phyloP scores from a whole-genome alignment of 2,888 invertebrate genomes.

The Parnassius glacialis region DNA sequence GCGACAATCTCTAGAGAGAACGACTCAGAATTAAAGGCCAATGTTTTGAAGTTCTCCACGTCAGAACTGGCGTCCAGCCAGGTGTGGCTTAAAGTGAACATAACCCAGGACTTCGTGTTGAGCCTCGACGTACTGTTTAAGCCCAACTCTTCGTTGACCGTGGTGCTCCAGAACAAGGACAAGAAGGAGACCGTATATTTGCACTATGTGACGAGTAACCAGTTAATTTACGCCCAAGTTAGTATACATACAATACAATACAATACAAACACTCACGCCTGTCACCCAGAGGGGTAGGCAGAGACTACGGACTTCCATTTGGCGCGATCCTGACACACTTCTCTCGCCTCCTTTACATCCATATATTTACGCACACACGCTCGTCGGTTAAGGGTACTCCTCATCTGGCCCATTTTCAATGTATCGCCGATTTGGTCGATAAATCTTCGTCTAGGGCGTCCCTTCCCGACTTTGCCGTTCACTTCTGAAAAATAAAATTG shows the following conservation, averaged over 20 bases:
- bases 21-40: conserved; percentile 80
- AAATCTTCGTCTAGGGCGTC: too few relatives aligned
- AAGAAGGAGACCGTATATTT: conserved; percentile 88
- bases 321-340: too few relatives aligned
- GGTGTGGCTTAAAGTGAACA: conserved; percentile 81
- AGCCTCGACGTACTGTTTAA: conserved; percentile 86
- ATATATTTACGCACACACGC: too few relatives aligned
- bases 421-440: too few relatives aligned
- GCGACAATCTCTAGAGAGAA: conserved; percentile 83
- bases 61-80: conserved; percentile 85
- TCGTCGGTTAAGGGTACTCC: too few relatives aligned
- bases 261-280: too few relatives aligned
- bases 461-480: too few relatives aligned
- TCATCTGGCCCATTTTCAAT: too few relatives aligned
- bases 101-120: conserved; percentile 85
- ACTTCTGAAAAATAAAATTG: too few relatives aligned
- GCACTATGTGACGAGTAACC: conserved; percentile 89
- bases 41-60: conserved; percentile 87
- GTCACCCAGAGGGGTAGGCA: too few relatives aligned
- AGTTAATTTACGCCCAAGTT: conserved; percentile 87
- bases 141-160: conserved; percentile 90
- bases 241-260: conserved; percentile 37
- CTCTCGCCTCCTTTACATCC: too few relatives aligned
- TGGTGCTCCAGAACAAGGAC: conserved; percentile 88
- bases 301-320: too few relatives aligned